Percentiles rank a stretch among this genome's conserved stretches.
These are phyloP conservation scores for Achatina immaculata DNA, from an alignment of 1,140 invertebrate genomes.

Conservation along the genomic window DNA sequence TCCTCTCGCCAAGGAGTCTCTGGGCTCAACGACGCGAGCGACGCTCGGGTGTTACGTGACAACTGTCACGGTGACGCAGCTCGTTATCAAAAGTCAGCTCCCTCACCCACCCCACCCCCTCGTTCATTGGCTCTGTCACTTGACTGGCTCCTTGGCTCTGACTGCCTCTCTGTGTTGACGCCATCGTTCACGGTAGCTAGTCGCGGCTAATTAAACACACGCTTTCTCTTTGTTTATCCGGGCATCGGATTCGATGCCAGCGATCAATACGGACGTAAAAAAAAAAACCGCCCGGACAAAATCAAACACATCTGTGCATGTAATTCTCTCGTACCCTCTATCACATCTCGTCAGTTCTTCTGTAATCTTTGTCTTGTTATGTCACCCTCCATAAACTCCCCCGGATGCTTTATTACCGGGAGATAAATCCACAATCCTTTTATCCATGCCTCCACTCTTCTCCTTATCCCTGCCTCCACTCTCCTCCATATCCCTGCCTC, in stretches of 20 bases:
- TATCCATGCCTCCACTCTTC: too few relatives aligned
- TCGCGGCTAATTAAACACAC: conserved; percentile 24
- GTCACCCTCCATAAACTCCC: background rate
- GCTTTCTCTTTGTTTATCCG: conserved; percentile 2
- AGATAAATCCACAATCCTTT: too few relatives aligned
- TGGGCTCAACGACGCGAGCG: too few relatives aligned
- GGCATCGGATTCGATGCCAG: background rate
- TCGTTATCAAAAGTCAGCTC: too few relatives aligned
- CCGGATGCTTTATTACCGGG: too few relatives aligned
- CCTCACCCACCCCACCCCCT: background rate
- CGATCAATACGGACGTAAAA: conserved; percentile 28
- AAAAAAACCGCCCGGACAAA: background rate
- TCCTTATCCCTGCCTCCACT: too few relatives aligned
- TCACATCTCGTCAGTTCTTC: too few relatives aligned
- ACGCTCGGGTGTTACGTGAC: too few relatives aligned
- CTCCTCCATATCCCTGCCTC: too few relatives aligned
- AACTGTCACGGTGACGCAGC: too few relatives aligned
- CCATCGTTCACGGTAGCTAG: background rate
- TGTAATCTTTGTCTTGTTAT: conserved; percentile 13
- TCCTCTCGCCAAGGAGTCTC: too few relatives aligned
- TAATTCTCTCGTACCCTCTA: background rate
- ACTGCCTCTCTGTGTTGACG: background rate
- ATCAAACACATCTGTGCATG: conserved; percentile 32
- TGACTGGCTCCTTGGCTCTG: too few relatives aligned
- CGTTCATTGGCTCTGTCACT: background rate